Conservation (phyloP, 2,113 vertebrate species). For the Oncorhynchus clarkii region DNA sequence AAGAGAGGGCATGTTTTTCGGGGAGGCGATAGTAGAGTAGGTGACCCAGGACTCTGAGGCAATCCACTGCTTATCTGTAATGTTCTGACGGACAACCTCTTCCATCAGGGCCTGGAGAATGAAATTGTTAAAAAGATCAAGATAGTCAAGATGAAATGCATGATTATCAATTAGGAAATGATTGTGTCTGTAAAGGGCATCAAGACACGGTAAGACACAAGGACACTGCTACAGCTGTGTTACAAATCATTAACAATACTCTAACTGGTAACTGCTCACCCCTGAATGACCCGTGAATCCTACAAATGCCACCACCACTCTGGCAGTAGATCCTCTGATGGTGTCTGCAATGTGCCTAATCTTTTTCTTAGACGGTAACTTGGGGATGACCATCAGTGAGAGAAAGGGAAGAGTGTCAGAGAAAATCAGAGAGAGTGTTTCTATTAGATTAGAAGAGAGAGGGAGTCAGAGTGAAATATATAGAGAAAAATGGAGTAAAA, state of each 20-base stretch:
- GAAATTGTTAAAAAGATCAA: neutral
- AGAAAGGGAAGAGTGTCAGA: neutral
- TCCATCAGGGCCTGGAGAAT: slow-evolving; percentile 34
- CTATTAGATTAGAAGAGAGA: neutral
- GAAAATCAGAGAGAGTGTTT: neutral
- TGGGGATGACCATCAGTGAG: neutral
- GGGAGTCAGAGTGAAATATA: neutral
- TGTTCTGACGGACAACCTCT: slow-evolving; percentile 53
- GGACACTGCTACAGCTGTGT: too few relatives aligned
- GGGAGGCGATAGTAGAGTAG: slow-evolving; percentile 29
- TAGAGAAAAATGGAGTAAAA: neutral
- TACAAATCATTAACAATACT: too few relatives aligned
- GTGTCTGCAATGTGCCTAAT: slow-evolving; percentile 48
- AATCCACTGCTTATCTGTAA: slow-evolving; percentile 62
- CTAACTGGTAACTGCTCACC: neutral
- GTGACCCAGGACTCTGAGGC: slow-evolving; percentile 62
- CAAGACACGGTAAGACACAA: too few relatives aligned
- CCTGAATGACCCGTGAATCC: slow-evolving; percentile 25
- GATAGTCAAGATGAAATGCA: too few relatives aligned
- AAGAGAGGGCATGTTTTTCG: slow-evolving; percentile 37
- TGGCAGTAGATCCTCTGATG: slow-evolving; percentile 51
- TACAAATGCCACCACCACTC: slow-evolving; percentile 54
- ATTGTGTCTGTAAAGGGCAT: too few relatives aligned
- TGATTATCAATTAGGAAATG: too few relatives aligned
- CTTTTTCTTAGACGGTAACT: slow-evolving; percentile 25